phyloP scores from a whole-genome alignment of 2,113 vertebrate species.

The Podarcis cretensis region DNA sequence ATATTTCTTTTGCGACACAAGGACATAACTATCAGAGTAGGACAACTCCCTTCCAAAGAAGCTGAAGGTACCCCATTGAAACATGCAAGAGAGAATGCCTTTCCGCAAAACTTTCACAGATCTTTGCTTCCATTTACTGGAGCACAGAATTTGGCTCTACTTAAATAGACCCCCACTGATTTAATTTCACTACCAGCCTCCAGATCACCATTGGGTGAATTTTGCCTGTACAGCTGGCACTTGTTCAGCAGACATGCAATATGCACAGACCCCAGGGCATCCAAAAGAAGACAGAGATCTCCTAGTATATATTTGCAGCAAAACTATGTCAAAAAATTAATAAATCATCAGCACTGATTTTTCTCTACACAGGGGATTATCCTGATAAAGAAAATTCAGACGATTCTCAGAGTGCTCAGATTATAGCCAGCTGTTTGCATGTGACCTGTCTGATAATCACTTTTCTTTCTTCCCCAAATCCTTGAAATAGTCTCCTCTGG shows the following conservation, averaged over 20 bases:
- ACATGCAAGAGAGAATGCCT: too few relatives aligned
- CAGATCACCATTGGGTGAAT: background rate
- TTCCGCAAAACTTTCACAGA: background rate
- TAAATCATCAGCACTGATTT: background rate
- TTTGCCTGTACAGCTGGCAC: background rate
- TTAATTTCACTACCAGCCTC: background rate
- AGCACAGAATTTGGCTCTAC: background rate
- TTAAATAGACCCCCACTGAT: background rate
- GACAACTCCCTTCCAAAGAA: too few relatives aligned
- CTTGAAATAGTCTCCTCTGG: slow-evolving; percentile 30
- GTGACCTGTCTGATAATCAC: background rate
- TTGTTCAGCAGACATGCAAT: background rate
- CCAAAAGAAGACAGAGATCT: background rate
- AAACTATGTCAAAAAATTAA: background rate
- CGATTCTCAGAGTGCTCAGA: background rate
- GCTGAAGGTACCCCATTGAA: too few relatives aligned
- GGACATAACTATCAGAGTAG: too few relatives aligned
- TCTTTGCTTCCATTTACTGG: background rate
- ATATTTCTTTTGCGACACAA: too few relatives aligned
- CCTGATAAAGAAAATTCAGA: background rate
- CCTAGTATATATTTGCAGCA: background rate
- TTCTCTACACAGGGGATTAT: background rate
- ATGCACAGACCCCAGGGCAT: background rate
- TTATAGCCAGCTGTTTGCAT: background rate
- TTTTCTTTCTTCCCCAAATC: background rate